Evolutionary conservation across 2,113 vertebrate species (phyloP).

Genomic region (Chlorodrepanis virens): DNA sequence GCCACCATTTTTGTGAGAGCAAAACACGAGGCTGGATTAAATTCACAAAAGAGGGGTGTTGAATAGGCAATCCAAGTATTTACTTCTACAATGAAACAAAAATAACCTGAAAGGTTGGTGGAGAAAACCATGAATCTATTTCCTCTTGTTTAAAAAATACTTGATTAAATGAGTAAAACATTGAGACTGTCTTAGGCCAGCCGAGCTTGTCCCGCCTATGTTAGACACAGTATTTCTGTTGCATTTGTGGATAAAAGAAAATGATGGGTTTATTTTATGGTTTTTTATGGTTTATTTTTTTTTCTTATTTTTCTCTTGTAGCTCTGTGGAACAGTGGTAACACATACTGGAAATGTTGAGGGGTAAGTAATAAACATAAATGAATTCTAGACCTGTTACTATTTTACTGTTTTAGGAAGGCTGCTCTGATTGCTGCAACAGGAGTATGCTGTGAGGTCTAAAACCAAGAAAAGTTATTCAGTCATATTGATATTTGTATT

Average conservation of each 20-base stretch:
- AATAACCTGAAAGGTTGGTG: neutral
- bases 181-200: neutral
- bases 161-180: neutral
- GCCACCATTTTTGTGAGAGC: neutral
- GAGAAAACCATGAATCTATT: neutral
- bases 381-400: neutral
- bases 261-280: neutral
- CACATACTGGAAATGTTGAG: slow-evolving; percentile 48
- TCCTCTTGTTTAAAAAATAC: neutral
- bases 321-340: slow-evolving; percentile 79
- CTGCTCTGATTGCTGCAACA: neutral
- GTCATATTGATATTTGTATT: neutral
- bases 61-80: neutral
- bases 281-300: neutral
- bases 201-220: neutral
- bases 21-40: neutral
- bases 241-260: neutral
- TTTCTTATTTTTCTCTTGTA: slow-evolving; percentile 16
- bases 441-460: neutral
- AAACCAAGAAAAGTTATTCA: neutral
- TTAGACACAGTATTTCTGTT: neutral
- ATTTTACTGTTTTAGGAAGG: neutral
- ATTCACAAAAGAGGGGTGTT: neutral
- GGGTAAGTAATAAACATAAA: slow-evolving; percentile 48
- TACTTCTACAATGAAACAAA: neutral